phyloP scores from a whole-genome alignment of 2,797 vertebrate species.

The Hydrophis major region DNA sequence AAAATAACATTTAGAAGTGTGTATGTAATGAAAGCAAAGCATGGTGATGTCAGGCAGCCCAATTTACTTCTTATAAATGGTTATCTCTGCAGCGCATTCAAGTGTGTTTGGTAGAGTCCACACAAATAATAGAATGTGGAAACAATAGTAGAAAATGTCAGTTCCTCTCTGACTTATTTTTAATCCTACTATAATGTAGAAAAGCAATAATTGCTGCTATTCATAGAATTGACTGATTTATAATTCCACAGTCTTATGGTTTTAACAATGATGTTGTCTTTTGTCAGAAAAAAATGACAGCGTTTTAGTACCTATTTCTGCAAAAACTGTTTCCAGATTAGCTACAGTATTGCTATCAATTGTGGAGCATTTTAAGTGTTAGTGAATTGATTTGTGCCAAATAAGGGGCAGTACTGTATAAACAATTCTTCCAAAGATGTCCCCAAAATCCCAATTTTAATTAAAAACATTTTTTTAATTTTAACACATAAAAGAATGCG shows the following conservation, averaged over 20 bases:
- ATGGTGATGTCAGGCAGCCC: slow-evolving; percentile 34
- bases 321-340: slow-evolving; percentile 14
- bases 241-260: slow-evolving; percentile 55
- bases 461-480: neutral
- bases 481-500: neutral
- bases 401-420: neutral
- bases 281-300: slow-evolving; percentile 46
- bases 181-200: slow-evolving; percentile 51
- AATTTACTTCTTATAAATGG: slow-evolving; percentile 33
- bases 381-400: neutral
- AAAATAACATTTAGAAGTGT: neutral
- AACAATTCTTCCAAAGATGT: neutral
- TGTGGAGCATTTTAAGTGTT: neutral
- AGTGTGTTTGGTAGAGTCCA: slow-evolving; percentile 36
- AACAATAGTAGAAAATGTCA: slow-evolving; percentile 37
- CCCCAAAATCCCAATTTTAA: neutral
- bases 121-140: slow-evolving; percentile 35
- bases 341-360: neutral
- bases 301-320: slow-evolving; percentile 53
- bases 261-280: slow-evolving; percentile 48
- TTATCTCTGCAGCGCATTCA: slow-evolving; percentile 37
- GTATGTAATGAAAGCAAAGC: slow-evolving; percentile 41
- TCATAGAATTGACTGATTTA: slow-evolving; percentile 54
- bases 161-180: slow-evolving; percentile 40
- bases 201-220: slow-evolving; percentile 60